These are phyloP conservation scores for Ceraclea dissimilis DNA, from an alignment of 2,888 invertebrate species.

Conservation along the genomic window DNA sequence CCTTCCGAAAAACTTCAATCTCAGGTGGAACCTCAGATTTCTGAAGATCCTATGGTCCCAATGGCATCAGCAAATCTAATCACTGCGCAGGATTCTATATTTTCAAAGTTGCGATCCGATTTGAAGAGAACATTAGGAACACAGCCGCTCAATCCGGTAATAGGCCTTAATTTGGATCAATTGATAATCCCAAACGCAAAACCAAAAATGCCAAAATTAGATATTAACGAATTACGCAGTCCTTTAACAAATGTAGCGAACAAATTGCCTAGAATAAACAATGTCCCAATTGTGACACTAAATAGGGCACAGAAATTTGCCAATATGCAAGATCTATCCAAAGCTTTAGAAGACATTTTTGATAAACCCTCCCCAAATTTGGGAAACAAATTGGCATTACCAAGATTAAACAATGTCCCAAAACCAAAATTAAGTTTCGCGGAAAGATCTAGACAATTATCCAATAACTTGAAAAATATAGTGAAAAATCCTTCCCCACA, in stretches of 20 bases:
- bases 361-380: neutral
- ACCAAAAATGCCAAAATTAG: neutral
- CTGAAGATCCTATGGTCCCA: neutral
- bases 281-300: neutral
- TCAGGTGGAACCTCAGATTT: conserved; percentile 9
- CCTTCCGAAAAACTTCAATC: conserved; percentile 8
- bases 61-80: neutral
- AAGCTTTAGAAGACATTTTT: neutral
- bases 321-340: neutral
- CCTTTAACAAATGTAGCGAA: neutral
- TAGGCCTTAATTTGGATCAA: neutral
- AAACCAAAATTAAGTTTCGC: neutral
- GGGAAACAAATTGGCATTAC: neutral
- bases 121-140: neutral
- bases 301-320: neutral
- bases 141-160: neutral
- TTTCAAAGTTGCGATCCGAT: neutral
- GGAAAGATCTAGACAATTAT: neutral
- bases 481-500: neutral
- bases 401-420: neutral
- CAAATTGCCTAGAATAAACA: neutral
- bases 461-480: neutral
- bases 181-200: neutral
- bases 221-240: neutral
- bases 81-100: neutral